A percentile compares a stretch with the other conserved stretches of the same genome.
phyloP scores from a whole-genome alignment of 2,797 vertebrate species.

The Streptopelia turtur region DNA sequence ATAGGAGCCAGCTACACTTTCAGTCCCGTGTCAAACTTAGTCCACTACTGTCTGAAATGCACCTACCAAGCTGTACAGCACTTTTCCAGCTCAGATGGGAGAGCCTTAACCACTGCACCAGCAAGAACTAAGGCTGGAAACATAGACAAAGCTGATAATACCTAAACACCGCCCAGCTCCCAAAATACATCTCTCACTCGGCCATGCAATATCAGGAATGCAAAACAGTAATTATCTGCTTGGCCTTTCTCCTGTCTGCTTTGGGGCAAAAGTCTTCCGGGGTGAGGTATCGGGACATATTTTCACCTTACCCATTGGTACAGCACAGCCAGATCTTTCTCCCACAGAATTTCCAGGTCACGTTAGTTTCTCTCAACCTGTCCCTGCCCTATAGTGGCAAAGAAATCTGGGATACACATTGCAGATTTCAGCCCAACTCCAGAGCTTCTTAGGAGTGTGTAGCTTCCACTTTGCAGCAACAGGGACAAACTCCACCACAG shows the following conservation, averaged over 20 bases:
- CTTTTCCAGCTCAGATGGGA: neutral
- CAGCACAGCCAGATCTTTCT: neutral
- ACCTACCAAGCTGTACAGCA: neutral
- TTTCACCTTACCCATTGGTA: neutral
- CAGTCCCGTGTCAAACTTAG: rapidly evolving
- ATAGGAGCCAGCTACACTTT: neutral
- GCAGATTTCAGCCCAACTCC: neutral
- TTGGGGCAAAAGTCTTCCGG: neutral
- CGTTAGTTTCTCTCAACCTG: neutral
- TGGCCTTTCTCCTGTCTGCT: neutral
- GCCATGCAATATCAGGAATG: neutral
- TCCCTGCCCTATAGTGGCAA: neutral
- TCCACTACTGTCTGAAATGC: neutral
- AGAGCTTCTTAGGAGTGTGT: rapidly evolving
- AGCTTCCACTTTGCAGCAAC: neutral
- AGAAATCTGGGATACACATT: neutral
- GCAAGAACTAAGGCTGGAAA: neutral
- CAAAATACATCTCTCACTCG: neutral
- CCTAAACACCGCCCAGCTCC: neutral
- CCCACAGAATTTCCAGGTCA: neutral
- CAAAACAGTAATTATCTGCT: neutral
- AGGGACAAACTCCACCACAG: neutral
- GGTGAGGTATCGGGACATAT: rapidly evolving
- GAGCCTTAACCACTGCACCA: neutral
- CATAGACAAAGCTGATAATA: neutral